Evolutionary conservation across 2,113 vertebrate species (phyloP), one percentile per base, ranked within the genome.

Genomic region (Sardina pilchardus): DNA sequence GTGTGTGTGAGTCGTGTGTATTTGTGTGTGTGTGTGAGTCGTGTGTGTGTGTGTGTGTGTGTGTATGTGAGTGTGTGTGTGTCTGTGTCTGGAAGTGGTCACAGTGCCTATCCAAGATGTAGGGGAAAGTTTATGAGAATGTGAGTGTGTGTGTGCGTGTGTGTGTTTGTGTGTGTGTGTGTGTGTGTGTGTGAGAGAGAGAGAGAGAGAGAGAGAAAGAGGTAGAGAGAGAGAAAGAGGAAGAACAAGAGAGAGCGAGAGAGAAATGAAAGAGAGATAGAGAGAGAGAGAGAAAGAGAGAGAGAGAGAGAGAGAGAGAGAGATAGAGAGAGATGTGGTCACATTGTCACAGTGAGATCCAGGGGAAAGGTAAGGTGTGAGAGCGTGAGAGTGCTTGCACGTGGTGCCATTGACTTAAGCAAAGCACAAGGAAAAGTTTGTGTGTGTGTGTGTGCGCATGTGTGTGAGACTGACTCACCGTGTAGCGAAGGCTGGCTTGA

Each of bases 401-500:
- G n/a, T n/a, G n/a, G n/a, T n/a, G n/a, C n/a, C n/a, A n/a, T n/a
- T n/a, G n/a, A n/a, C n/a, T n/a, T n/a, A n/a, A n/a, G 48, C 14
- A 50, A 50, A 12, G 17, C 17, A 50, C 48, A 50, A 50, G 48
- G 48, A 17, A 50, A 50, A 50, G 59, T n/a, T 24, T 63, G 19
- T 82, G 44, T 44, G 36, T 19, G 17, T 42, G 81, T 45, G 21
- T 34, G 63, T 71, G n/a, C 3, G 59, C 6, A 24, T 30, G 34
- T 56, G 48, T 80, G 21, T 44, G 67, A 36, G 67, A 78, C 26
- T 21, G 53, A 34, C 93, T 92, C 87, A 98, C 97, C 97, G 96
- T 83, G 95, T 97, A 87, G 96, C 93, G 48, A 93, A 97, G 85
- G 97, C 96, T 12, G 97, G 97, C 85, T 97, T 97, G 89, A 98